Base-by-base conservation (phyloP, 2,797 vertebrate species). In the Spatula versicolor region DNA sequence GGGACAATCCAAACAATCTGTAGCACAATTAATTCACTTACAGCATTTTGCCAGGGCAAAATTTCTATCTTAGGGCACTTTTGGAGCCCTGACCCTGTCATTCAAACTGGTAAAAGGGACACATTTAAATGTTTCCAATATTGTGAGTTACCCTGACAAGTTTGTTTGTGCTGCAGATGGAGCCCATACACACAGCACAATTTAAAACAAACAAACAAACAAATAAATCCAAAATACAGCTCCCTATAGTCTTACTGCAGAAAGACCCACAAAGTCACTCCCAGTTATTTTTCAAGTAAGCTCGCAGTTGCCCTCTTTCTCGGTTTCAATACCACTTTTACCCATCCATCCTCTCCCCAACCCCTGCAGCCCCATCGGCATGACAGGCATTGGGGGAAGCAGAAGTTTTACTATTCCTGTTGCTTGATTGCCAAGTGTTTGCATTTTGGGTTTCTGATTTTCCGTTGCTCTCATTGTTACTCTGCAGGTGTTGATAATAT, bases 321-420 rank as follows among this genome's bases (percentile, higher is more conserved):
- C 39, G 17, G 11, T 46, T 15, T 25, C 35, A 23, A 0, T 5
- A 41, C 22, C 5, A 13, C 16, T 13, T 13, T n/a, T 1, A 5
- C 43, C n/a, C 7, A 15, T 2, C 45, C 54, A 14, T 6, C 31
- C 14, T 26, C 23, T 21, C 23, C 39, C n/a, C 39, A 14, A 3
- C 14, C 3, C 33, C 33, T 4, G 1, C 33, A 43, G 13, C 35
- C 52, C 62, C 20, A 3, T 1, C 0, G 69, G 67, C 22, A 3
- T 1, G 3, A 9, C 0, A 19, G 35, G 15, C 30, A 7, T 6
- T 0, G 7, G 4, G 35, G 9, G 33, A 3, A 9, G 30, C 18
- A 11, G 45, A 45, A 21, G 10, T 45, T 45, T 45, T 45, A 45
- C 45, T 20, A 11, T 21, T 45, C 19, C 45, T 21, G 45, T 45